phyloP scores from a whole-genome alignment of 2,113 vertebrate species.

The Zingel zingel region DNA sequence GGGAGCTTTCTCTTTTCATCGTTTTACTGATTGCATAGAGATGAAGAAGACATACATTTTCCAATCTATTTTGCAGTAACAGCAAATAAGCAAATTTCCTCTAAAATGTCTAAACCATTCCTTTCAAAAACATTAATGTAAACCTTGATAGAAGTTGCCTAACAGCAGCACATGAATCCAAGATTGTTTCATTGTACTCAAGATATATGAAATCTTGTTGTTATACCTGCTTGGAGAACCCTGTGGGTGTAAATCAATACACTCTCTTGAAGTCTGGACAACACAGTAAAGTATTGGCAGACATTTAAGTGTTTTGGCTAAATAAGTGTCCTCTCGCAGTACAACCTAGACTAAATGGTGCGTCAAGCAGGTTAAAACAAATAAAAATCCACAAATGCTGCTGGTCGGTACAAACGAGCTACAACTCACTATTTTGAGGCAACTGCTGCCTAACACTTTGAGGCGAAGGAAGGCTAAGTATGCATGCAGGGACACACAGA shows the following conservation, averaged over 20 bases:
- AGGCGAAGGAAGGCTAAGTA: conserved; percentile 46
- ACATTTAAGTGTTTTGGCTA: background rate
- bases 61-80: background rate
- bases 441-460: conserved; percentile 30
- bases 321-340: background rate
- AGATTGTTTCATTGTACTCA: background rate
- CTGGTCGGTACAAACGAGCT: background rate
- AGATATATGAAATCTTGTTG: background rate
- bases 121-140: background rate
- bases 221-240: background rate
- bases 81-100: background rate
- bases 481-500: conserved; percentile 73
- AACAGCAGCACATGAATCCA: background rate
- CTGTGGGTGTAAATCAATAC: background rate
- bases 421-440: conserved; percentile 32
- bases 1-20: background rate
- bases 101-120: background rate
- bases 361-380: conserved; percentile 14
- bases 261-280: background rate
- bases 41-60: background rate
- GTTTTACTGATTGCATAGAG: background rate
- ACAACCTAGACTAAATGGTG: background rate
- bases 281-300: background rate
- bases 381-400: background rate
- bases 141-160: conserved; percentile 13